Conservation (phyloP, 2,888 invertebrate genomes). For the Sinopyrophorus schimmeli region DNA sequence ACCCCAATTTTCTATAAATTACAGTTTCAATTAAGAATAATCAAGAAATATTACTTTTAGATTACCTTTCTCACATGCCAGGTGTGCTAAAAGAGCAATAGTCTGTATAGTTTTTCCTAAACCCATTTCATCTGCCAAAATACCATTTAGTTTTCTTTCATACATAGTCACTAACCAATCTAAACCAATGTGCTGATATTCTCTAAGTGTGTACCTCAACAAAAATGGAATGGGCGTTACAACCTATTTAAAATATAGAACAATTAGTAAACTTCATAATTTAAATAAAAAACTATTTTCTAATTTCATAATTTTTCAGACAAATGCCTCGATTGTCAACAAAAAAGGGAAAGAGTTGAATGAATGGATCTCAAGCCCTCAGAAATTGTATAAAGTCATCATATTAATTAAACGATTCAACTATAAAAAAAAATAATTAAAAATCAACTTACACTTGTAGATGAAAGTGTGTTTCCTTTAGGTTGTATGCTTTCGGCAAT, state of each 20-base stretch:
- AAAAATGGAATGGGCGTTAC: slow-evolving; percentile 93
- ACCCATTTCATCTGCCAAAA: slow-evolving; percentile 97
- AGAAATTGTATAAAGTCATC: slow-evolving; percentile 36
- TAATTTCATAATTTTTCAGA: slow-evolving; percentile 41
- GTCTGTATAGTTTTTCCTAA: slow-evolving; percentile 97
- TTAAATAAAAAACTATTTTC: no score
- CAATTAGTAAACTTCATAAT: slow-evolving; percentile 18
- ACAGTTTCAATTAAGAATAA: slow-evolving; percentile 15
- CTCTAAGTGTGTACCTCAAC: slow-evolving; percentile 85
- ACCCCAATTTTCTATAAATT: slow-evolving; percentile 80
- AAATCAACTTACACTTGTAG: slow-evolving; percentile 74
- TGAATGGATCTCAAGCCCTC: slow-evolving; percentile 46
- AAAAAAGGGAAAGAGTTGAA: slow-evolving; percentile 42
- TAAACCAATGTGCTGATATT: slow-evolving; percentile 96
- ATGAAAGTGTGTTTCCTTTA: slow-evolving; percentile 94
- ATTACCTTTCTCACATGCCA: slow-evolving; percentile 82
- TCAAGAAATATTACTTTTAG: background rate
- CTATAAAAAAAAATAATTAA: slow-evolving; percentile 14
- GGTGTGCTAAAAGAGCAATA: slow-evolving; percentile 89
- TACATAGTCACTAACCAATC: slow-evolving; percentile 98
- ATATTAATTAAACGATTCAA: slow-evolving; percentile 23
- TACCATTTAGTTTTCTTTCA: slow-evolving; percentile 92
- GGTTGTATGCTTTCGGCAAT: slow-evolving; percentile 96
- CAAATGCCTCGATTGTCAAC: slow-evolving; percentile 45
- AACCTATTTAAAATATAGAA: slow-evolving; percentile 60